phyloP scores from a whole-genome alignment of 2,113 vertebrate genomes.

The Donacobius atricapilla region DNA sequence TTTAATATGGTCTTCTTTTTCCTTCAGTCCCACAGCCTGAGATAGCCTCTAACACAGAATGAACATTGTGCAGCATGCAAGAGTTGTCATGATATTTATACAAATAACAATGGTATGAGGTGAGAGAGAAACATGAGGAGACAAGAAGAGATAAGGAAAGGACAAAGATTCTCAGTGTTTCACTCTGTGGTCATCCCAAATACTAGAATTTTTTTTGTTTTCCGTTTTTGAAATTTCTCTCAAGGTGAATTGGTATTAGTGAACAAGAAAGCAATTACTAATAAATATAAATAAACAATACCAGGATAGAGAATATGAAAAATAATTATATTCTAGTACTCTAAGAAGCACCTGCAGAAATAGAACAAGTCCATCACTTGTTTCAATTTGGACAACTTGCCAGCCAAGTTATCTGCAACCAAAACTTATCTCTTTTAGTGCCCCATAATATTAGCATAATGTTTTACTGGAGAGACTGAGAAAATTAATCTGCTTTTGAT shows the following conservation, averaged over 20 bases:
- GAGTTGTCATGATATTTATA: rapidly evolving
- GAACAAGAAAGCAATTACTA: conserved; percentile 11
- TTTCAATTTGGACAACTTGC: background rate
- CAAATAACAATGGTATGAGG: background rate
- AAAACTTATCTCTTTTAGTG: background rate
- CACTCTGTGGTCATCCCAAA: background rate
- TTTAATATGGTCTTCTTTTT: background rate
- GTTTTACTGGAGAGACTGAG: background rate
- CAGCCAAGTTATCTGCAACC: background rate
- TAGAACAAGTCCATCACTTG: background rate
- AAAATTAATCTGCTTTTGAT: background rate
- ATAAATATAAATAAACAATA: background rate
- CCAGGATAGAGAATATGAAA: background rate
- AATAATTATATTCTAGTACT: background rate
- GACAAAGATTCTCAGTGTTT: background rate
- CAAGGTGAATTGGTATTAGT: background rate
- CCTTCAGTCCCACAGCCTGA: background rate
- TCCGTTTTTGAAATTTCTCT: conserved; percentile 6
- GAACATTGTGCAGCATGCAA: background rate
- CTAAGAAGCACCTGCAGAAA: background rate
- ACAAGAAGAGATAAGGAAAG: background rate
- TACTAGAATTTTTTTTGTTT: background rate
- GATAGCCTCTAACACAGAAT: background rate
- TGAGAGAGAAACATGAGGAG: background rate
- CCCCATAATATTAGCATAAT: background rate